These are phyloP conservation scores for Arctia plantaginis DNA, from an alignment of 2,888 invertebrate species.

Conservation along the genomic window DNA sequence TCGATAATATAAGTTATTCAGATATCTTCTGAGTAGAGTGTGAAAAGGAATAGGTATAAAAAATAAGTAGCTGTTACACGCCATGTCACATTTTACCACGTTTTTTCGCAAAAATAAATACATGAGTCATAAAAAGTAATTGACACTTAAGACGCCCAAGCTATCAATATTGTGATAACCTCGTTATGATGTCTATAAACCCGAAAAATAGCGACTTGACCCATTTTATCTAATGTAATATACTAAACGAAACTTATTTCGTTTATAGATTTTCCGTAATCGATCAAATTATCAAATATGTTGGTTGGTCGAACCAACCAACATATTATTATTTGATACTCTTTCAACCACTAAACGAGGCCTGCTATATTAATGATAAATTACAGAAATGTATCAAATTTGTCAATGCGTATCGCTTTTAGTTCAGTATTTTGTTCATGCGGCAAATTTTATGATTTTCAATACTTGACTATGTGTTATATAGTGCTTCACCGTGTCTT, in stretches of 20 bases:
- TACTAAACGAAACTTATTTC: conserved; percentile 25
- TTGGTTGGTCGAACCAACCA: neutral
- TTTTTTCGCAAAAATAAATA: conserved; percentile 57
- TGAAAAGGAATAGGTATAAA: conserved; percentile 35
- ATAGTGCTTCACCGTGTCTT: neutral
- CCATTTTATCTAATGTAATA: conserved; percentile 48
- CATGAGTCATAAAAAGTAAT: conserved; percentile 67
- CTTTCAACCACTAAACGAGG: neutral
- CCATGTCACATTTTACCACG: conserved; percentile 40
- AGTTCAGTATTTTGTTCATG: neutral
- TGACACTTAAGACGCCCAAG: conserved; percentile 62
- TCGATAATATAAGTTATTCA: conserved; percentile 26
- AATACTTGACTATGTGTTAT: neutral
- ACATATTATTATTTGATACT: neutral
- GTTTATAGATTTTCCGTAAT: conserved; percentile 36
- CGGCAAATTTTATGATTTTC: neutral
- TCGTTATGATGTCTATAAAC: conserved; percentile 62
- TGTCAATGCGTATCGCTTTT: neutral
- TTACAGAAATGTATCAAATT: neutral
- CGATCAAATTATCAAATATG: conserved; percentile 31
- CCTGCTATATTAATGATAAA: neutral
- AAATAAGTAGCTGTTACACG: conserved; percentile 46
- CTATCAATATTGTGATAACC: conserved; percentile 68
- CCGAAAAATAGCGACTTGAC: conserved; percentile 52
- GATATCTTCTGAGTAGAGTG: conserved; percentile 14